These are phyloP conservation scores for Pseudochirops corinnae DNA, from an alignment of 2,797 vertebrate genomes.

Conservation along the genomic window DNA sequence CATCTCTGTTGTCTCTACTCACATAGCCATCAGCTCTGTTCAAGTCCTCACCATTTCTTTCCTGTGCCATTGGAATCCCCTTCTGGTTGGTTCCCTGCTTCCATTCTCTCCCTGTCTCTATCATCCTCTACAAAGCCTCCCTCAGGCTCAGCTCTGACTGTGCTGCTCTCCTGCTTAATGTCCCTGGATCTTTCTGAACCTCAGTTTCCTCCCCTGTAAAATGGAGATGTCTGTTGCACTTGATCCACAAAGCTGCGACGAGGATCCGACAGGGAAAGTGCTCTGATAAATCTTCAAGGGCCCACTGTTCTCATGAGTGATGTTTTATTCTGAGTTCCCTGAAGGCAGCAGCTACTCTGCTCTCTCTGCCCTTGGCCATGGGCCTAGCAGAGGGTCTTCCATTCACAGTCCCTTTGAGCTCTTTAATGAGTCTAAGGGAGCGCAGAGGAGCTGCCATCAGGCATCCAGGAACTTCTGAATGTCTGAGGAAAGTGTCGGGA, in stretches of 20 bases:
- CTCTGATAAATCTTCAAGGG: too few species aligned
- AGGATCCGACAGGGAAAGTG: too few species aligned
- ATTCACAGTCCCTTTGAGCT: not conserved
- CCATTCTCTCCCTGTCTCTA: too few species aligned
- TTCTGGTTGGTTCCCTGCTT: not conserved
- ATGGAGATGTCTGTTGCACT: too few species aligned
- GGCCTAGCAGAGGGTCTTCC: not conserved
- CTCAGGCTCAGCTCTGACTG: not conserved
- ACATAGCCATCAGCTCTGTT: not conserved
- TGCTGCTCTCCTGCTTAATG: too few species aligned
- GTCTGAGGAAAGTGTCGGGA: too few species aligned
- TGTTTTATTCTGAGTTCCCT: too few species aligned
- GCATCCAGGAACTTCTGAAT: too few species aligned
- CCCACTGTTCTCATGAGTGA: not conserved
- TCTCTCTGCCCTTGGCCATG: too few species aligned
- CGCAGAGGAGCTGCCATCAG: not conserved
- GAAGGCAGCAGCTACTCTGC: too few species aligned
- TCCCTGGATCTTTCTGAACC: too few species aligned
- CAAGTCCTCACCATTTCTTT: not conserved
- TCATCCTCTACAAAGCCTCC: too few species aligned
- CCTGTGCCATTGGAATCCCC: not conserved
- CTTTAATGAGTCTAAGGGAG: not conserved
- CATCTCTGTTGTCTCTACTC: not conserved
- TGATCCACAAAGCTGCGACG: not conserved
- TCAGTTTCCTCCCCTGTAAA: not conserved